Evolutionary conservation across 2,888 invertebrate species (phyloP), one percentile per base, ranked within the genome.

Genomic region (Diplazon laetatorius): DNA sequence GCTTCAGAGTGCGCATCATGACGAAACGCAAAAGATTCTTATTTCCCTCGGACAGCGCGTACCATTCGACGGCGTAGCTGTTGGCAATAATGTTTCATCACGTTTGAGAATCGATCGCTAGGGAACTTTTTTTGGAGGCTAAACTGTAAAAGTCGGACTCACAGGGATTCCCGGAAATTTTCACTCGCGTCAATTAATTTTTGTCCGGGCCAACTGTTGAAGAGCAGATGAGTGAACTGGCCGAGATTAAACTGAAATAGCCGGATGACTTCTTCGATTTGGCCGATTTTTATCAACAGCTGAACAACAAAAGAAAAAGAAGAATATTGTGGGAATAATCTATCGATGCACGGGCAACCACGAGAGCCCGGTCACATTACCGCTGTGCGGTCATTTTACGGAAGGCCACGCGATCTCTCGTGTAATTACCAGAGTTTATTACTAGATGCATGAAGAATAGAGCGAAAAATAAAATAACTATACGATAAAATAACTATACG

Each of bases 141-240:
- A 6, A 12, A 9, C 6, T n/a, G 10, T 8, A 30, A 1, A n/a
- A 52, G 3, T 14, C 4, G 8, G 3, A 68, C 77, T 78, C 48
- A 78, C 73, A 73, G 39, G 2, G 77, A 78, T 18, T 69, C 69
- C 0, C 73, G 20, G 3, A 78, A 73, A 16, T 12, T 44, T 2
- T 18, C 14, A 39, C 63, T 57, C 14, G 68, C 30, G 59, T 78
- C 63, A 18, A 78, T 22, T 42, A 78, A 59, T 18, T 69, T 69
- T 65, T 78, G 73, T 0, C 77, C 73, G 1, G 77, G 73, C 77
- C 77, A 78, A 69, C 77, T 78, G 42, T 63, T 73, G 63, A 69
- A 78, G 1, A 78, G 20, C 2, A 73, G 48, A 59, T 78, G 69
- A 20, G 12, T 12, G 18, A 66, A 59, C 30, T 78, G 77, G 8